Evolutionary conservation across 2,888 invertebrate genomes (phyloP), one percentile per base, ranked within the genome.

Genomic region (Penaeus monodon): DNA sequence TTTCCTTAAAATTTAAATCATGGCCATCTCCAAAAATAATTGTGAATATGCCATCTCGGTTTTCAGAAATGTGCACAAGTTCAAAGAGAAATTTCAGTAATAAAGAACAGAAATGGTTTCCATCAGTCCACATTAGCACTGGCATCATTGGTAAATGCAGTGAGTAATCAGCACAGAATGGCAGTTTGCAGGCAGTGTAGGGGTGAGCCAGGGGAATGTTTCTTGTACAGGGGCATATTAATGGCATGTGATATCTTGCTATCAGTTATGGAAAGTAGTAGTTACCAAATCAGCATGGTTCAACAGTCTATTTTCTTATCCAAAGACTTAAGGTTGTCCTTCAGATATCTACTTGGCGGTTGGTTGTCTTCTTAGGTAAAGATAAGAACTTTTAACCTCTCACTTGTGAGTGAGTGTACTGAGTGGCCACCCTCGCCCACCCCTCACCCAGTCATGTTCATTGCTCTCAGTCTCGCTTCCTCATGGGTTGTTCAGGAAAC

Each of bases 111-210:
- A 57, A 57, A 57, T 57, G 57, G 57, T 14, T 57, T 57, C 57
- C 57, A 57, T 57, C 57, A 17, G 57, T 57, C 57, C 17, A 57
- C 57, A 57, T 57, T 57, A 17, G 57, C 57, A 57, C 17, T 57
- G 17, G 57, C 57, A 57, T 77, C n/a, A 77, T 77, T 77, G n/a
- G 14, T 49, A 77, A 77, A 77, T 77, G 77, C 77, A 77, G 77
- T 57, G 77, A 77, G 77, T 77, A 57, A 77, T 24, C 49, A 76
- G 49, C 38, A 76, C n/a, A 57, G 49, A 57, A 27, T 57, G 27
- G 29, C 49, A 77, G 77, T 38, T 81, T 81, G 81, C 81, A 81
- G 81, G 81, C 68, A 81, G 66, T 81, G 81, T 81, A 29, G 66
- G 81, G 81, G 81, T 81, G 66, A 68, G 81, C 68, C 44, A 44